Conservation (phyloP, 2,888 invertebrate genomes). For the Lysandra coridon region DNA sequence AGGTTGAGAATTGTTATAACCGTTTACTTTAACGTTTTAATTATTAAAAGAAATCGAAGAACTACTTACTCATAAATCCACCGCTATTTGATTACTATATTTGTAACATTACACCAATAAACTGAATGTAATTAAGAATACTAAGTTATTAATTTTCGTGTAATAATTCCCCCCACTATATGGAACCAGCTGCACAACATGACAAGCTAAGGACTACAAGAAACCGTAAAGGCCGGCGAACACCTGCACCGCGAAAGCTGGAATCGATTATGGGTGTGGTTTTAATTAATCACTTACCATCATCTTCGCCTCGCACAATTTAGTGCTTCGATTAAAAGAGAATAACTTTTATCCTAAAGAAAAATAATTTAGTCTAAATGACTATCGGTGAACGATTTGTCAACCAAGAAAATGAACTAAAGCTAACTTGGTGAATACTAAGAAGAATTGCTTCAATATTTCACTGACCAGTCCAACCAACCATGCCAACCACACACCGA, state of each 20-base stretch:
- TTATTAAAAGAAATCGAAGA: no score
- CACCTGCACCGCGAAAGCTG: conserved; percentile 17
- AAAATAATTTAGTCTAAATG: neutral
- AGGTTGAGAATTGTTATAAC: neutral
- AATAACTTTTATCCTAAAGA: neutral
- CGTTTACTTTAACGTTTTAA: neutral
- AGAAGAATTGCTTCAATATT: no score
- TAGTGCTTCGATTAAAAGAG: conserved; percentile 10
- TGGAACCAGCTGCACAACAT: neutral
- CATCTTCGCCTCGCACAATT: conserved; percentile 17
- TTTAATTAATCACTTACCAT: conserved; percentile 21
- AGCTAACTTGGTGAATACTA: neutral
- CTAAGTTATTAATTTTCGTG: conserved; percentile 19
- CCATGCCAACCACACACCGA: neutral
- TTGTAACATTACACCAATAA: neutral
- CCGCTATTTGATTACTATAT: neutral
- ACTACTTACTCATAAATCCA: neutral
- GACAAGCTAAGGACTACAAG: conserved; percentile 11
- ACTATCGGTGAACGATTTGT: neutral
- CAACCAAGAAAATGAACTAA: neutral
- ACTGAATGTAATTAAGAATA: neutral
- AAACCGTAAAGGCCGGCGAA: neutral
- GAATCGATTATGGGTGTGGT: conserved; percentile 13
- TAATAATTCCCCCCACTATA: neutral
- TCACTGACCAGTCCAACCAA: neutral